phyloP scores from a whole-genome alignment of 2,888 invertebrate species.

The Chymomyza amoena region DNA sequence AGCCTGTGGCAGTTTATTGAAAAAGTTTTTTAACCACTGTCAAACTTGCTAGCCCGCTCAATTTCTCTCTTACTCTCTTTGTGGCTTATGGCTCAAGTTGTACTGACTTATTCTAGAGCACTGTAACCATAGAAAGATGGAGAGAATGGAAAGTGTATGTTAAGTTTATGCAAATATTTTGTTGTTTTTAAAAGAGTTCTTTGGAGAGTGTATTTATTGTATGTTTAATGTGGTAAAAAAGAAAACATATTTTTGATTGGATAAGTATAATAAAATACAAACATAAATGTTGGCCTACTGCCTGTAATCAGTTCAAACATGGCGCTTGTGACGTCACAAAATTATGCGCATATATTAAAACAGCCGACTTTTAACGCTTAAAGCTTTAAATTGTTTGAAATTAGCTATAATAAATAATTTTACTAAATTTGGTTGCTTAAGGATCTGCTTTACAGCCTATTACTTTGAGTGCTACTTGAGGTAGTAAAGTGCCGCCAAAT shows the following conservation, averaged over 20 bases:
- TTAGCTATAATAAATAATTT: background rate
- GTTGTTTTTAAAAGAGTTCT: no score
- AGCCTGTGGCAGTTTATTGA: constrained; percentile 54
- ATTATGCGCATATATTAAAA: no score
- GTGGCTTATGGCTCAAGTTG: background rate
- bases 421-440: background rate
- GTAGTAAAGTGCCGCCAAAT: background rate
- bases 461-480: background rate
- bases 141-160: background rate
- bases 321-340: no score
- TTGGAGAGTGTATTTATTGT: no score
- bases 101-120: background rate
- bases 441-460: background rate
- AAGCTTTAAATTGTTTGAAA: no score
- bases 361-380: no score
- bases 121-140: background rate
- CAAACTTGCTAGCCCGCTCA: background rate
- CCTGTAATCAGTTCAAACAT: no score
- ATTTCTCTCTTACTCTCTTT: background rate
- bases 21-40: constrained; percentile 48
- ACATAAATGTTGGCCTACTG: no score
- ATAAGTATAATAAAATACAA: no score
- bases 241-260: no score
- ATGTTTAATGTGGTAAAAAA: no score
- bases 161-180: background rate